Evolutionary conservation across 2,113 vertebrate genomes (phyloP).

Genomic region (Seriola aureovittata): DNA sequence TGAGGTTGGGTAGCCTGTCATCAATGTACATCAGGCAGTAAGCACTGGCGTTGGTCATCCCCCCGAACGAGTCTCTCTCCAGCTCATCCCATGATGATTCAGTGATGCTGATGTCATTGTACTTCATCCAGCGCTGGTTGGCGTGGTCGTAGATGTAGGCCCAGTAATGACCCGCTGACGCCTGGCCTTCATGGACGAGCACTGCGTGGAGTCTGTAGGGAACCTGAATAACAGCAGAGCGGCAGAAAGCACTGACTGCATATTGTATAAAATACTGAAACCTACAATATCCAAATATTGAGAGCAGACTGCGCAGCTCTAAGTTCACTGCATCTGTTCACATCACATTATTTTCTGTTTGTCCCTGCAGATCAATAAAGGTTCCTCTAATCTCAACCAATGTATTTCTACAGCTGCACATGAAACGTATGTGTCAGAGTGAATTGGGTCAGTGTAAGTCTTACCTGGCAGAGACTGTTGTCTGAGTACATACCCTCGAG

Average conservation of each 20-base stretch:
- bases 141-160: constrained; percentile 93
- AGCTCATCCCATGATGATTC: constrained; percentile 97
- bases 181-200: constrained; percentile 96
- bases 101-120: constrained; percentile 93
- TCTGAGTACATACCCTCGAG: constrained; percentile 92
- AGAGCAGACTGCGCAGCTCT: background rate
- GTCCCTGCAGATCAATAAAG: background rate
- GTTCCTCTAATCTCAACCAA: constrained; percentile 3
- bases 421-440: constrained; percentile 8
- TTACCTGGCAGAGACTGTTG: constrained; percentile 92
- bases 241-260: background rate
- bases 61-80: constrained; percentile 94
- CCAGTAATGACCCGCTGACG: constrained; percentile 98
- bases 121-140: constrained; percentile 93
- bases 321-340: background rate
- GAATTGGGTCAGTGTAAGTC: constrained; percentile 27
- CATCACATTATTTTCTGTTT: background rate
- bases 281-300: background rate
- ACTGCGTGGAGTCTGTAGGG: constrained; percentile 95
- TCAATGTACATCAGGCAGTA: constrained; percentile 98
- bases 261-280: background rate
- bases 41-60: constrained; percentile 94
- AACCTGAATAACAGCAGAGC: constrained; percentile 79
- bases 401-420: background rate
- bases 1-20: constrained; percentile 80